Evolutionary conservation across 2,888 invertebrate species (phyloP), one percentile per base, ranked within the genome.

Genomic region (Melinopterus prodromus): DNA sequence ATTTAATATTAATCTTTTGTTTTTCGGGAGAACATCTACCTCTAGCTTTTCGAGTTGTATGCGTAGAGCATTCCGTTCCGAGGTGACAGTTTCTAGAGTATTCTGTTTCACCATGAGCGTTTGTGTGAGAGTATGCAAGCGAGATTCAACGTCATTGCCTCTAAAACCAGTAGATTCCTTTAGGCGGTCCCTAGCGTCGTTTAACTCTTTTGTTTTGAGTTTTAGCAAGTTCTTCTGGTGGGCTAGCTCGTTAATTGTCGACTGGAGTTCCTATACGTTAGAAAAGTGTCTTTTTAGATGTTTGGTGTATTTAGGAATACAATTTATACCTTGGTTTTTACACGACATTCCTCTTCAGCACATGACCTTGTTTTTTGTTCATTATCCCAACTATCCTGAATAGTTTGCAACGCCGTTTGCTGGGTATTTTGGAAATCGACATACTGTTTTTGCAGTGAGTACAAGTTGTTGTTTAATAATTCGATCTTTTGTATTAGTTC

Each of bases 81-180:
- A 95, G 78, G 96, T 93, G 71, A 96, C 90, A 16, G 93, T 91
- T 87, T 98, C 98, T n/a, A 98, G 90, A 83, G 94, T 92, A 71
- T 94, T 94, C 89, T 98, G 98, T 87, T 96, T 97, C 86, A 95
- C 93, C 79, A 98, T 95, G 69, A 98, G 90, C 72, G 95, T 95
- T 86, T 97, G 94, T 0, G 97, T 97, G 15, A 98, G 90, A 1
- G 91, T 90, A 75, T 92, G 91, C 9, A 94, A 89, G 74, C 91
- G 88, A 36, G 86, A 86, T 82, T 90, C 89, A 77, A 88, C 84
- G 90, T 91, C 86, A 90, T 90, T 84, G 92, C 85, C 88, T 91
- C 92, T 92, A 85, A 84, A 78, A 72, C 83, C 84, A 37, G 86
- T 85, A 82, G 89, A 89, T 74, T 88, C 87, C 81, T 87, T 88